Base-by-base conservation (phyloP, 92 coral and sea anemone species). In the Montipora capitata region DNA sequence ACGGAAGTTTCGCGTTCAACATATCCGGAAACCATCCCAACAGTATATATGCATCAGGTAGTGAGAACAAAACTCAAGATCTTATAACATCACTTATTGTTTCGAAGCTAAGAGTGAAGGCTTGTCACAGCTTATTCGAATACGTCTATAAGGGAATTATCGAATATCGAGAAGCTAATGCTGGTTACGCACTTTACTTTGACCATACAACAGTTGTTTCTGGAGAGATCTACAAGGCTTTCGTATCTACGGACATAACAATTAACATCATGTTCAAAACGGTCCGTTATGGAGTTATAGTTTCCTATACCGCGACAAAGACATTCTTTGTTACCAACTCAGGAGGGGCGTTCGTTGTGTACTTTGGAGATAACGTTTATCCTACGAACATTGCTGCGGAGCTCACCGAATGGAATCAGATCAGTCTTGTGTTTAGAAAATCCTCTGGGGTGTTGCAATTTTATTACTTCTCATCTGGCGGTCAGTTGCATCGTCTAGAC, bases 121-220 rank as follows among this genome's bases (percentile, higher is more conserved):
- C 89, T 1, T 97, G 99, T 72, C 93, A 94, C 73, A 97, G 99
- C 62, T 92, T 95, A 56, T 97, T 97, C 52, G 85, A 89, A 72
- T 97, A 97, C 78, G 82, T 69, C 13, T 94, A 96, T 73, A 82
- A 90, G 10, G 91, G 72, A 20, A 38, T 92, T 15, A 90, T 85
- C 27, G 99, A 97, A 94, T 94, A 94, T 87, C 96, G 99, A 15
- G 89, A 89, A 7, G 97, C 98, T 10, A 97, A 89, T 79, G 93
- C 98, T 10, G 99, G 99, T 8, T 97, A 97, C 71, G 89, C 96
- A 12, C 88, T 97, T n/a, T 85, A 85, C 85, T 97, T 97, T 68
- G 87, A 96, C 77, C 88, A 65, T 76, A 97, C 98, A 67, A 98
- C 99, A 17, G 91, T 92, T 20, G 92, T 96, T 7, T 94, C 99